Evolutionary conservation across 2,113 vertebrate species (phyloP).

Genomic region (Coturnix japonica): DNA sequence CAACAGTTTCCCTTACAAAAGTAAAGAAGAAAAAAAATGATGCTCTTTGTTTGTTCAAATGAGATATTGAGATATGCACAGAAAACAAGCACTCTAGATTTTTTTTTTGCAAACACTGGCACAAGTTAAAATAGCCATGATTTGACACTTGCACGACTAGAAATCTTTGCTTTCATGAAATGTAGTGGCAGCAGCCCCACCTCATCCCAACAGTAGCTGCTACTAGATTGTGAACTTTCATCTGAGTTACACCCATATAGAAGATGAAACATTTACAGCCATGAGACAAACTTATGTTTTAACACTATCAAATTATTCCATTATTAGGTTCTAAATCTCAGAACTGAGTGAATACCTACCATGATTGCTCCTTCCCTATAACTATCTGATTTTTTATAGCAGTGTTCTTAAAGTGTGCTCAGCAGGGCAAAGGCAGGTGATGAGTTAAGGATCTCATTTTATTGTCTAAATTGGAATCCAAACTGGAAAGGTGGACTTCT

Average conservation of each 20-base stretch:
- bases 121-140: background rate
- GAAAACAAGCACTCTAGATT: background rate
- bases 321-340: background rate
- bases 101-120: background rate
- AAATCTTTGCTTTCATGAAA: background rate
- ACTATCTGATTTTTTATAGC: background rate
- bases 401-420: background rate
- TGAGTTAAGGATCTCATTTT: background rate
- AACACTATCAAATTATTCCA: background rate
- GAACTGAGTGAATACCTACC: background rate
- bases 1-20: background rate
- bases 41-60: conserved; percentile 15
- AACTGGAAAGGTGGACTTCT: background rate
- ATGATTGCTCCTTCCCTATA: background rate
- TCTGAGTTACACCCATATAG: background rate
- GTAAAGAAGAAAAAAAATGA: background rate
- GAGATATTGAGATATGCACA: background rate
- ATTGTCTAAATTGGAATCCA: conserved; percentile 8
- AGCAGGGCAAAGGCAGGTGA: background rate
- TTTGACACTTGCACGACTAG: background rate
- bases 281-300: background rate
- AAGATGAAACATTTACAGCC: background rate
- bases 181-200: accelerated
- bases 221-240: background rate
- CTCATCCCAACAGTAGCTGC: background rate